Conservation (phyloP, 2,113 vertebrate species). For the Micromys minutus region DNA sequence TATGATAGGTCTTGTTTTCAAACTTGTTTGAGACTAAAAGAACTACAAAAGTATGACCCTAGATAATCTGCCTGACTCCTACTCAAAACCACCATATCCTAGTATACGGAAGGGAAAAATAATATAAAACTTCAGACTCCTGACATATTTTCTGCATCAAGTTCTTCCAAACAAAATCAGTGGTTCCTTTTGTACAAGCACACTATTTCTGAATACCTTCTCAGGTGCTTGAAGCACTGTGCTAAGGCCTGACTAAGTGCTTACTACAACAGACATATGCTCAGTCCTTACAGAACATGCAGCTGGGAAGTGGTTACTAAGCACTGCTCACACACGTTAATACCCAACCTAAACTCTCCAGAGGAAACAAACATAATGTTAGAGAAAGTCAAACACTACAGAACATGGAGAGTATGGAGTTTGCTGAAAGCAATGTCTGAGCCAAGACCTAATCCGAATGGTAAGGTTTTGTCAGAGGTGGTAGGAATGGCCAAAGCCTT, state of each 20-base stretch:
- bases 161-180: conserved; percentile 41
- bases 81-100: conserved; percentile 20
- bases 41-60: conserved; percentile 16
- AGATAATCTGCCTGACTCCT: background rate
- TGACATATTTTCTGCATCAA: background rate
- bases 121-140: conserved; percentile 8
- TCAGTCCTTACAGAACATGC: background rate
- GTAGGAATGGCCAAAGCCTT: background rate
- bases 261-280: conserved; percentile 19
- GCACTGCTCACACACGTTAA: background rate
- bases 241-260: background rate
- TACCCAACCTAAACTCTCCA: background rate
- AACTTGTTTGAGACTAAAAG: conserved; percentile 42
- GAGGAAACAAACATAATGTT: background rate
- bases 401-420: background rate
- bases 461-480: background rate
- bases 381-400: background rate
- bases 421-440: conserved; percentile 32
- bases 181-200: background rate
- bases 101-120: background rate
- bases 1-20: background rate
- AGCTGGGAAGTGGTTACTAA: background rate
- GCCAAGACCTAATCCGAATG: background rate
- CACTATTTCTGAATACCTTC: background rate
- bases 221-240: background rate